These are phyloP conservation scores for Dicerorhinus sumatrensis DNA, from an alignment of 2,113 vertebrate species.

Conservation along the genomic window DNA sequence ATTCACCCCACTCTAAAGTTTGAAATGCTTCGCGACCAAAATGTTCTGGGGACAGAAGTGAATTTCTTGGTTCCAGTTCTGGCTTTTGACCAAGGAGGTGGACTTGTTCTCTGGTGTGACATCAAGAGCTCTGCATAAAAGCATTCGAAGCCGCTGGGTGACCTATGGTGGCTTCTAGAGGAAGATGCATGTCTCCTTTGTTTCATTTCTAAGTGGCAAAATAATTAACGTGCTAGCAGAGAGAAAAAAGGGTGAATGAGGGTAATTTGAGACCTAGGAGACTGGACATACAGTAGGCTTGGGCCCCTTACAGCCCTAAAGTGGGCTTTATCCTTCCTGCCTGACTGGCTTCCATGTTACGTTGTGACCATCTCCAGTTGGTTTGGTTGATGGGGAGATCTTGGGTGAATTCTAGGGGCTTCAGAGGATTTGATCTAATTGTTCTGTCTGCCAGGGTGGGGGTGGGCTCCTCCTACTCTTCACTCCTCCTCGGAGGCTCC, in stretches of 20 bases:
- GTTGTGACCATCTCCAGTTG: not conserved
- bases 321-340: not conserved
- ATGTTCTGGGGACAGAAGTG: not conserved
- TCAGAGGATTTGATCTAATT: not conserved
- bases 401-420: not conserved
- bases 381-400: not conserved
- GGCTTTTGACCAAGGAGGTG: not conserved
- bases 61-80: not conserved
- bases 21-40: not conserved
- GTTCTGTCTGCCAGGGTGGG: not conserved
- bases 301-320: not conserved
- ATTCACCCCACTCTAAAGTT: not conserved
- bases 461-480: not conserved
- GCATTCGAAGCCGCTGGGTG: not conserved
- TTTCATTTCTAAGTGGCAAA: constrained; percentile 34
- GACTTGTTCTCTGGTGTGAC: not conserved
- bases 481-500: not conserved
- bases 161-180: not conserved
- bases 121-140: not conserved
- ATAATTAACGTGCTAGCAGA: not conserved
- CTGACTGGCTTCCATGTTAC: not conserved
- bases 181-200: not conserved
- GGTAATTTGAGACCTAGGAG: not conserved
- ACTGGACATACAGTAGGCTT: not conserved
- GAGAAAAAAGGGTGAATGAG: not conserved